Conservation (phyloP, 2,888 invertebrate species). For the Chrysodeixis includens region DNA sequence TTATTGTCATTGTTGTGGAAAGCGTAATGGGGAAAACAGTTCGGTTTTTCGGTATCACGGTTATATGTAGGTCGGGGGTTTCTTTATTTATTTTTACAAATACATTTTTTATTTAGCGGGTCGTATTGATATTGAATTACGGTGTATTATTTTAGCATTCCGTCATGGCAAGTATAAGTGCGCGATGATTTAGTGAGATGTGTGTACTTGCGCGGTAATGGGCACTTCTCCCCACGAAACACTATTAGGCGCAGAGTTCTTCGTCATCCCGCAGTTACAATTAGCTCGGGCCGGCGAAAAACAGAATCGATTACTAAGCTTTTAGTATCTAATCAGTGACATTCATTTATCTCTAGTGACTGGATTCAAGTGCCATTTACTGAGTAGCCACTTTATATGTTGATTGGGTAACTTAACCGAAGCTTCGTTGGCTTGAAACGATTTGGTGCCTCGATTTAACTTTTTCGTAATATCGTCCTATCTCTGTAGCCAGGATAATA, state of each 20-base stretch:
- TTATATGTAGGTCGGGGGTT: slow-evolving; percentile 52
- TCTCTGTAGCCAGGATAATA: slow-evolving; percentile 20
- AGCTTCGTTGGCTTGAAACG: slow-evolving; percentile 69
- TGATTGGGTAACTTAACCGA: slow-evolving; percentile 81
- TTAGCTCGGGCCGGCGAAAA: slow-evolving; percentile 62
- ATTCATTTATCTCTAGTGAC: slow-evolving; percentile 76
- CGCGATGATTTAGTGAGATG: no score
- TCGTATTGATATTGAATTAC: slow-evolving; percentile 48
- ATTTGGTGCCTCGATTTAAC: slow-evolving; percentile 67
- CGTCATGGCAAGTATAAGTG: background rate
- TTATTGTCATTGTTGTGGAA: slow-evolving; percentile 64
- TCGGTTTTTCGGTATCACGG: slow-evolving; percentile 51
- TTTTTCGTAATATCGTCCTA: slow-evolving; percentile 48
- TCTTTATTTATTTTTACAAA: slow-evolving; percentile 52
- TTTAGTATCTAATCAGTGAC: slow-evolving; percentile 74
- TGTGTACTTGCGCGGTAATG: slow-evolving; percentile 33
- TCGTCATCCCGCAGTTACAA: slow-evolving; percentile 51
- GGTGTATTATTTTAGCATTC: background rate
- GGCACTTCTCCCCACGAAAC: slow-evolving; percentile 27
- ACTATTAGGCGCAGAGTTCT: slow-evolving; percentile 42
- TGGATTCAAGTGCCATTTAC: slow-evolving; percentile 74
- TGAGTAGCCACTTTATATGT: slow-evolving; percentile 80
- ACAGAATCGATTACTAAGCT: slow-evolving; percentile 63
- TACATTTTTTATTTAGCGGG: slow-evolving; percentile 45
- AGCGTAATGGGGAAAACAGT: slow-evolving; percentile 61